Evolutionary conservation across 2,797 vertebrate genomes (phyloP).

Genomic region (Streptopelia turtur): DNA sequence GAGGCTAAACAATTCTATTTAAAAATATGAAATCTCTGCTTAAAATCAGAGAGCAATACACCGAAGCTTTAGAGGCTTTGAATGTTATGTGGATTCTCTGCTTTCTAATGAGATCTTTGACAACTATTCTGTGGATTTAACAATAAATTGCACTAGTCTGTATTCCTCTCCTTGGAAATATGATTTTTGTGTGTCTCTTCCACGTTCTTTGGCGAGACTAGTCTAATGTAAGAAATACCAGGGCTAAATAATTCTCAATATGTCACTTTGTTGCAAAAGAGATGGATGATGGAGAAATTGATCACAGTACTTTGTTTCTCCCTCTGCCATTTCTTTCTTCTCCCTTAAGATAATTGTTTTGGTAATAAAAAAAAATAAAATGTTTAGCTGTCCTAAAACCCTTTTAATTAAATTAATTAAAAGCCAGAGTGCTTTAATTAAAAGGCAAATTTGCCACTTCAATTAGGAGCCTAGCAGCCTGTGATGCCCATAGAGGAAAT

Average conservation of each 20-base stretch:
- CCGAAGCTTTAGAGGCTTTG: neutral
- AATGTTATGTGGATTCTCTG: neutral
- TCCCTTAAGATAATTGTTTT: neutral
- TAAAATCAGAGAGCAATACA: neutral
- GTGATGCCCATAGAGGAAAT: neutral
- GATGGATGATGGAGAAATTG: neutral
- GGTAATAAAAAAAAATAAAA: neutral
- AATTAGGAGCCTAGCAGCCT: neutral
- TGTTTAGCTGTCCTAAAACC: neutral
- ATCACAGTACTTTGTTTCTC: neutral
- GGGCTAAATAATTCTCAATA: neutral
- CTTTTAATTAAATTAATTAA: neutral
- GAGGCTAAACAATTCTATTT: neutral
- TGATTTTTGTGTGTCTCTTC: neutral
- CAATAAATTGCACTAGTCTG: neutral
- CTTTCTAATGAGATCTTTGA: constrained; percentile 74
- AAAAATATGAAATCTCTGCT: neutral
- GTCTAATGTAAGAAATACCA: neutral
- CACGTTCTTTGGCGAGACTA: neutral
- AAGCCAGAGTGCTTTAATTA: neutral
- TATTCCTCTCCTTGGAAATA: neutral
- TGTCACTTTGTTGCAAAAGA: neutral
- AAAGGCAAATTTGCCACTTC: neutral
- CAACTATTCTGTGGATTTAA: constrained; percentile 54
- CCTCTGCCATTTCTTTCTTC: neutral